Evolutionary conservation across 2,888 invertebrate species (phyloP).

Genomic region (Oligia strigilis): DNA sequence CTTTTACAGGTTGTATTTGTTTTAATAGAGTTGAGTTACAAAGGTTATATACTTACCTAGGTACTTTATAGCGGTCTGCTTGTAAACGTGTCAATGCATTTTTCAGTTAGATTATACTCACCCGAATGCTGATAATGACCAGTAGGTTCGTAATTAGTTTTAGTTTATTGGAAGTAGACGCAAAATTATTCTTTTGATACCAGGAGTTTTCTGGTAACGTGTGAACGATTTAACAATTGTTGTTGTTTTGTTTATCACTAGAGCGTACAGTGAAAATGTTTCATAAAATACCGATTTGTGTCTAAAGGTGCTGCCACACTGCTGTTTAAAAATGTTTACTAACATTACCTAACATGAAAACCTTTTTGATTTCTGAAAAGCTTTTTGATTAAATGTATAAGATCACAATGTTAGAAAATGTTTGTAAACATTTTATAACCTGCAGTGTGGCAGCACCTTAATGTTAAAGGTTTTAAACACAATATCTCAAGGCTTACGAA

Average conservation of each 20-base stretch:
- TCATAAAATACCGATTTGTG: not conserved
- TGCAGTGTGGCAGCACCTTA: not conserved
- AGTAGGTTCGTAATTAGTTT: not conserved
- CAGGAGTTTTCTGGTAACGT: not conserved
- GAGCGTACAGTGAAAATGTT: not conserved
- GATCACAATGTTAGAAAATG: too few species aligned
- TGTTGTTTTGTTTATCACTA: not conserved
- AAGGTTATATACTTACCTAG: not conserved
- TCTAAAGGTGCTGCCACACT: not conserved
- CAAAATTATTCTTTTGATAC: not conserved
- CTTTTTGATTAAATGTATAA: too few species aligned
- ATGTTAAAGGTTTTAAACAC: not conserved
- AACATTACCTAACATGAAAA: too few species aligned
- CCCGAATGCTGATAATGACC: not conserved
- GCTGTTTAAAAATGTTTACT: too few species aligned
- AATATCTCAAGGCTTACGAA: not conserved
- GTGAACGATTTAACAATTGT: not conserved
- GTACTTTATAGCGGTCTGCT: not conserved
- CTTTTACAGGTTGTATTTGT: slow-evolving; percentile 16
- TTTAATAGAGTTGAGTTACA: slow-evolving; percentile 9
- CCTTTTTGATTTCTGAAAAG: too few species aligned
- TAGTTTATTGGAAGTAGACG: too few species aligned
- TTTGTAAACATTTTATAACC: too few species aligned
- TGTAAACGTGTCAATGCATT: not conserved
- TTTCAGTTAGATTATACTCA: not conserved